Evolutionary conservation across 2,888 invertebrate species (phyloP).

Genomic region (Frankliniella intonsa): DNA sequence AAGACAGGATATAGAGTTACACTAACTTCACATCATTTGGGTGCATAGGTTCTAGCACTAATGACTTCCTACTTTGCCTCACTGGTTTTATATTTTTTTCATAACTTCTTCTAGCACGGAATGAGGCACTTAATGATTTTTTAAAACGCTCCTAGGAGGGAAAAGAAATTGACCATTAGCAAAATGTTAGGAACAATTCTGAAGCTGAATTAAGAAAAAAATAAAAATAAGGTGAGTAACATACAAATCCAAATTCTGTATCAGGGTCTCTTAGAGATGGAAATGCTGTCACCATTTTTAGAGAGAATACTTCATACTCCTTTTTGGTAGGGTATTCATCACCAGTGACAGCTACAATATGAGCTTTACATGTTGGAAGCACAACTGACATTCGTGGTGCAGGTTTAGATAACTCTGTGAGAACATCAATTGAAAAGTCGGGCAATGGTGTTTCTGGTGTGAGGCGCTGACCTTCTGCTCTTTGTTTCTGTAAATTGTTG

Average conservation of each 20-base stretch:
- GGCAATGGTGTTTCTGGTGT: conserved; percentile 1
- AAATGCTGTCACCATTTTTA: not conserved
- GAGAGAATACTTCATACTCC: not conserved
- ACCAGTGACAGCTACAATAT: conserved; percentile 6
- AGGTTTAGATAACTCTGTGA: not conserved
- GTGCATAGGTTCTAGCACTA: not conserved
- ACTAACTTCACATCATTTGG: not conserved
- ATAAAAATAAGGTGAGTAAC: not conserved
- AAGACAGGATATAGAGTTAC: not conserved
- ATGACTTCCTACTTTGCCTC: not conserved
- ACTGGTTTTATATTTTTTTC: not conserved
- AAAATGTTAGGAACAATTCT: not conserved
- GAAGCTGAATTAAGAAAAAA: not conserved
- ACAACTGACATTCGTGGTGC: not conserved
- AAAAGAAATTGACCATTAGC: not conserved
- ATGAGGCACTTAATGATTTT: conserved; percentile 4
- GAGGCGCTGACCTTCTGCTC: not conserved
- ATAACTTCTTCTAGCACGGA: conserved; percentile 13
- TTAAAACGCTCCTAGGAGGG: not conserved
- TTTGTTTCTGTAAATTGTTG: not conserved
- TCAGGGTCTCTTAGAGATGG: not conserved
- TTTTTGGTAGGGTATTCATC: conserved; percentile 8
- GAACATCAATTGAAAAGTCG: not conserved
- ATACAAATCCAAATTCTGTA: not conserved
- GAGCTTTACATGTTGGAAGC: conserved; percentile 9